Conservation (phyloP, 2,888 invertebrate genomes). For the Andrena minutula region DNA sequence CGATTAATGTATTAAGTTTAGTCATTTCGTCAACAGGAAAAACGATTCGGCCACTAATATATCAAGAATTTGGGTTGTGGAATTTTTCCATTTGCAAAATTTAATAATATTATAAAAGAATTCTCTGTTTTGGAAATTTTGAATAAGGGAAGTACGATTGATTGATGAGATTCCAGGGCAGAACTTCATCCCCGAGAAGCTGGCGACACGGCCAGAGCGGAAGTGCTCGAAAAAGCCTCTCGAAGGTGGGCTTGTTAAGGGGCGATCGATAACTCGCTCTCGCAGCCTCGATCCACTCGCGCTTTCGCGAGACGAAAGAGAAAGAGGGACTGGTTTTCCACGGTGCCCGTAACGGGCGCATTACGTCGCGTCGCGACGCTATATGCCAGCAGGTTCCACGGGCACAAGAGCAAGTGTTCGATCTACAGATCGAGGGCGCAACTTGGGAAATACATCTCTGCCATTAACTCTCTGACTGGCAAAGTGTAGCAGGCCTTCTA, state of each 20-base stretch:
- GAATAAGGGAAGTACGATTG: conserved; percentile 32
- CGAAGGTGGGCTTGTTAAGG: conserved; percentile 49
- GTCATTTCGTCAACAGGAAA: no score
- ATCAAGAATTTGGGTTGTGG: no score
- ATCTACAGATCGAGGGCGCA: conserved; percentile 6
- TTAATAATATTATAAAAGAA: no score
- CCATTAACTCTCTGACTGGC: no score
- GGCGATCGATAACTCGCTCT: conserved; percentile 60
- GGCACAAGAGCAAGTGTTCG: conserved; percentile 3
- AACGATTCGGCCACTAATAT: no score
- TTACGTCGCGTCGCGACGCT: conserved; percentile 28
- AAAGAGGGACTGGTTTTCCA: conserved; percentile 65
- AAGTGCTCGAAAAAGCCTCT: conserved; percentile 51
- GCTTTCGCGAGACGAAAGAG: conserved; percentile 70
- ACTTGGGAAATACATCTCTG: background rate
- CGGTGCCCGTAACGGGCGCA: conserved; percentile 53
- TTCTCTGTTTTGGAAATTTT: no score
- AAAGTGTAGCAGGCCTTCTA: no score
- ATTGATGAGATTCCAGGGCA: conserved; percentile 20
- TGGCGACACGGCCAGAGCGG: conserved; percentile 38
- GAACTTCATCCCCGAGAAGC: conserved; percentile 15
- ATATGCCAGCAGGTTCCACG: conserved; percentile 59
- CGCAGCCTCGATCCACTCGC: conserved; percentile 64
- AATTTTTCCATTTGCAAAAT: no score
- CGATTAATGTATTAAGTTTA: no score